Percentiles rank a stretch among this genome's conserved stretches.
Conservation (phyloP, 2,113 vertebrate genomes). For the Leucosticte australis region DNA sequence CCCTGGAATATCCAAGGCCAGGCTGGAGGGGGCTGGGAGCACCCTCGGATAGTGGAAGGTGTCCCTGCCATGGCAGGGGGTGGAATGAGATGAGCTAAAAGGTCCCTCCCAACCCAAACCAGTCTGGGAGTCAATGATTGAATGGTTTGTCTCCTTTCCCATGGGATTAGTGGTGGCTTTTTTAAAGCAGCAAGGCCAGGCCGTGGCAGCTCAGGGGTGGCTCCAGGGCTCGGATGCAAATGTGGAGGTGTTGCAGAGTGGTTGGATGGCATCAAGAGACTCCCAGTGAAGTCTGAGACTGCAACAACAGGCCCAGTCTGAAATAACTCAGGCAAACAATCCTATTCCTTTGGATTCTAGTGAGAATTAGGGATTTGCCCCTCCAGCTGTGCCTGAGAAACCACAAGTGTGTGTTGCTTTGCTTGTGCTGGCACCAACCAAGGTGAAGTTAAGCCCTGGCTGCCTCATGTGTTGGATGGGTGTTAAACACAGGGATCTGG, state of each 20-base stretch:
- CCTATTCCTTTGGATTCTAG: background rate
- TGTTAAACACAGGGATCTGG: background rate
- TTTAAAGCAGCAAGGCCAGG: background rate
- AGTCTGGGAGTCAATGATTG: rapidly evolving
- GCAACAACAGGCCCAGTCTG: background rate
- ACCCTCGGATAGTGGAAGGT: rapidly evolving
- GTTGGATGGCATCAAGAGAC: background rate
- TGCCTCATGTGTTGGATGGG: background rate
- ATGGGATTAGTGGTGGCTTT: background rate
- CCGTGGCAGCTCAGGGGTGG: background rate
- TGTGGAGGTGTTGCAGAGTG: background rate
- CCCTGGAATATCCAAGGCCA: background rate
- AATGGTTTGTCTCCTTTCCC: background rate
- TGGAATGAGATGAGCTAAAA: background rate
- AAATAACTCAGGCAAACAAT: background rate
- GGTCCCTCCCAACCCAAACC: background rate
- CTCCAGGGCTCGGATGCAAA: background rate
- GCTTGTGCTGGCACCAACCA: background rate
- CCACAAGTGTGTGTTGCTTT: rapidly evolving
- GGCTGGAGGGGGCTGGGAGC: rapidly evolving
- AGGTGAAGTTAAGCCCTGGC: background rate
- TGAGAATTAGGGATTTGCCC: background rate
- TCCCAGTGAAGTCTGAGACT: background rate
- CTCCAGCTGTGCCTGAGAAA: background rate
- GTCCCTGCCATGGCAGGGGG: background rate